Evolutionary conservation across 2,113 vertebrate species (phyloP), one percentile per base, ranked within the genome.

Genomic region (Sciurus niger): DNA sequence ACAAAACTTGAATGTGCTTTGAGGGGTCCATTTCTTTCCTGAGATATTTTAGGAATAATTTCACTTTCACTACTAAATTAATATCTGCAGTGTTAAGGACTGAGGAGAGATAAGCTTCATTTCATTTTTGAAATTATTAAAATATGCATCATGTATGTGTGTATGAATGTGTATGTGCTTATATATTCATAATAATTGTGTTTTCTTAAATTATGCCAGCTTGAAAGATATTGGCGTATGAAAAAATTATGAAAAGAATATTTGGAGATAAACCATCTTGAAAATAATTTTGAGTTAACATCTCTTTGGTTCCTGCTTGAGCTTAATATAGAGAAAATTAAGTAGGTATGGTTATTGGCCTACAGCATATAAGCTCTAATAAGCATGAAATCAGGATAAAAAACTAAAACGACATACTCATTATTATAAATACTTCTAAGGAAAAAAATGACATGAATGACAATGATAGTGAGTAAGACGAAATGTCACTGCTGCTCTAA

Each of bases 271-370:
- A 94, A 85, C 94, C 22, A 89, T 96, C 60, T 93, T 96, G 28
- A 94, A 95, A 96, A 72, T 95, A 90, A 88, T 84, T 74, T 86
- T 92, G 76, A 95, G 48, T 87, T 95, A 96, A 48, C 22, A 63
- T 76, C 53, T 89, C 93, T 86, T 77, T 93, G 67, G 32, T 93
- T 92, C 32, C 83, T 79, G 70, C 12, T 68, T 85, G 86, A 95
- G 43, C n/a, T 55, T 68, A 89, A 95, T 91, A 94, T 32, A 84
- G 11, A 92, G 51, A 86, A 91, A 97, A 84, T 79, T 65, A 93
- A 90, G 40, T 34, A 72, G 32, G 65, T 96, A 67, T 60, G 70
- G 77, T 93, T 40, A 63, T 48, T 95, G 34, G 11, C 60, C 28
- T 95, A 12, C 32, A 68, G 12, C 53, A 82, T 4, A 82, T 79